Evolutionary conservation across 2,888 invertebrate genomes (phyloP).

Genomic region (Desoria tigrina): DNA sequence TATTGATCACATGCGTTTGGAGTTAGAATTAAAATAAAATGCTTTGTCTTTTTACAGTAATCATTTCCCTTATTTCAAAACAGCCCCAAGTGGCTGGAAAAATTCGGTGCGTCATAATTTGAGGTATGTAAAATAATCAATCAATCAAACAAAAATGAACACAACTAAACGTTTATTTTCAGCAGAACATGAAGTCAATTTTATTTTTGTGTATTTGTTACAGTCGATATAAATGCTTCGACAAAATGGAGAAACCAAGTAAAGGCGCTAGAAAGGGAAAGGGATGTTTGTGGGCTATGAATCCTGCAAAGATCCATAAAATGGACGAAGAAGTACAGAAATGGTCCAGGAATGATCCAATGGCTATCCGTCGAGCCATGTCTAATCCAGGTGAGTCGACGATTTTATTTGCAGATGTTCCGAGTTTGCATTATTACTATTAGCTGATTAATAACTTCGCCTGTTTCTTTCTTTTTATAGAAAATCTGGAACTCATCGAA

Average conservation of each 20-base stretch:
- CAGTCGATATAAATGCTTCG: constrained; percentile 94
- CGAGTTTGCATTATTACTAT: neutral
- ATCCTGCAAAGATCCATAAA: constrained; percentile 89
- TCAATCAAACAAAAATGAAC: no score
- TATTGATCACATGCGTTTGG: no score
- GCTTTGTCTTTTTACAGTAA: constrained; percentile 63
- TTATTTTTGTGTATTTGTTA: no score
- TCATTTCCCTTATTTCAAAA: constrained; percentile 98
- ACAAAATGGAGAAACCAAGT: constrained; percentile 93
- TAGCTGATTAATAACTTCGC: neutral
- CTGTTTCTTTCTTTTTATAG: constrained; percentile 59
- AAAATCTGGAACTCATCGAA: constrained; percentile 78
- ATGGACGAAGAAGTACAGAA: constrained; percentile 98
- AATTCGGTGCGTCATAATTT: constrained; percentile 97
- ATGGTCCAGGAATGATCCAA: constrained; percentile 93
- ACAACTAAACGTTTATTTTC: no score
- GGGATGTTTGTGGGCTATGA: constrained; percentile 88
- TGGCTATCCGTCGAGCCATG: constrained; percentile 90
- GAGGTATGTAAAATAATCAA: no score
- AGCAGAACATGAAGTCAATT: no score
- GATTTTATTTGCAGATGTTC: constrained; percentile 23
- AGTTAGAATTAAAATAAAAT: neutral
- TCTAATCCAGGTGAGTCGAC: constrained; percentile 75
- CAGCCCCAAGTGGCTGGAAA: constrained; percentile 98
- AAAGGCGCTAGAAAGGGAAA: constrained; percentile 80